Base-by-base conservation (phyloP, 2,113 vertebrate species). In the Perccottus glenii region DNA sequence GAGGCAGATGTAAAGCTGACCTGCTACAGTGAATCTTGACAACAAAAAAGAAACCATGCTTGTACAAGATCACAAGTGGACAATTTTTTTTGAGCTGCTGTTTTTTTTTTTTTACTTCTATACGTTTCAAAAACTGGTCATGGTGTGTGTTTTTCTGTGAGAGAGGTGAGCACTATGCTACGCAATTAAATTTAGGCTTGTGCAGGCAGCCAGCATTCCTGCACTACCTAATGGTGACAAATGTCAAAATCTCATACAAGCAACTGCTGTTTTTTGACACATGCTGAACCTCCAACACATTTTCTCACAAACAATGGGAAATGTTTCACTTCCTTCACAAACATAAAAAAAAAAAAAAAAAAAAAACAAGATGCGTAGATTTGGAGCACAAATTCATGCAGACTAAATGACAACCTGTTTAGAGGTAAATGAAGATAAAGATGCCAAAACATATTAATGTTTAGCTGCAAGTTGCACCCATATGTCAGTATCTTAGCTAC, bases 131-230 rank as follows among this genome's bases (percentile, higher is more conserved):
- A 56, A 2, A 48, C 32, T 0, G 16, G 15, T 48, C 5, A 1
- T 5, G 0, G 19, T 9, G n/a, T 32, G 12, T 56, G 1, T 46
- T 38, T n/a, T 45, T 62, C 44, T 44, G 0, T 38, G 49, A 35
- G 0, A 14, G 33, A 19, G 49, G 27, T 46, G 44, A 11, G 44
- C 49, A 51, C 49, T 32, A 55, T 15, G 35, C 16, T 49, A 52
- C 0, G 56, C 50, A 61, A 65, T 62, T 74, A 75, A 51, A 36
- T 52, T 42, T 48, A 55, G 51, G 50, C 45, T 58, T 70, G 45
- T 70, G 70, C 58, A 65, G 67, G 15, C 51, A 43, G 44, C 8
- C 55, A 44, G 62, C 42, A 59, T 14, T 64, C 9, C 11, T n/a
- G 45, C 44, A 3, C 11, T 4, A 33, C 47, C 55, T 50, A 51